Evolutionary conservation across 92 coral and sea anemone species (phyloP).

Genomic region (Plumapathes pennacea): DNA sequence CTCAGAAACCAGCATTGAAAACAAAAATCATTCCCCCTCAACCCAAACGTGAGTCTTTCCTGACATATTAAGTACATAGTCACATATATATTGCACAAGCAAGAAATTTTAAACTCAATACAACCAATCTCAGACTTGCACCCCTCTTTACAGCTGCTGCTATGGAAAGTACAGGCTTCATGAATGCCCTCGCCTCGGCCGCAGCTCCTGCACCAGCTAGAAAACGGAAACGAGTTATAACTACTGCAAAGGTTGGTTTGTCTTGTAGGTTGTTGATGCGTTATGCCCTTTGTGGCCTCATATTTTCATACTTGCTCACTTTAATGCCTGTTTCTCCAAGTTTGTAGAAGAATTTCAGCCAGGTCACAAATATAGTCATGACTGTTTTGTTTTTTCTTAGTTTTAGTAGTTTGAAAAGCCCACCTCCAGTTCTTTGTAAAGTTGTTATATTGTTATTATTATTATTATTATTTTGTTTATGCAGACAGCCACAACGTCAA

Average conservation of each 20-base stretch:
- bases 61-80: no score
- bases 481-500: slow-evolving; percentile 6
- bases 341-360: not conserved
- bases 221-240: slow-evolving; percentile 50
- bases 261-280: not conserved
- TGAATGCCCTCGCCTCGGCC: slow-evolving; percentile 91
- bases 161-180: slow-evolving; percentile 96
- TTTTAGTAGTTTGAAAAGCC: no score
- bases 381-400: not conserved
- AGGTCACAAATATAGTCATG: not conserved
- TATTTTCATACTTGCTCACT: not conserved
- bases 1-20: slow-evolving; percentile 58
- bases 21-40: slow-evolving; percentile 64
- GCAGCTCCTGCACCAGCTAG: slow-evolving; percentile 68
- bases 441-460: not conserved
- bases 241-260: slow-evolving; percentile 72
- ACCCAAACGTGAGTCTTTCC: slow-evolving; percentile 63
- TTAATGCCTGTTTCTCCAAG: not conserved
- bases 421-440: no score
- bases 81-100: no score
- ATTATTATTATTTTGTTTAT: not conserved
- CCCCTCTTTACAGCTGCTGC: slow-evolving; percentile 68
- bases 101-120: not conserved
- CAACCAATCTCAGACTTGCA: not conserved
- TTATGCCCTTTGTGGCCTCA: not conserved